These are phyloP conservation scores for Tyrannus savana DNA, from an alignment of 2,113 vertebrate species.

Conservation along the genomic window DNA sequence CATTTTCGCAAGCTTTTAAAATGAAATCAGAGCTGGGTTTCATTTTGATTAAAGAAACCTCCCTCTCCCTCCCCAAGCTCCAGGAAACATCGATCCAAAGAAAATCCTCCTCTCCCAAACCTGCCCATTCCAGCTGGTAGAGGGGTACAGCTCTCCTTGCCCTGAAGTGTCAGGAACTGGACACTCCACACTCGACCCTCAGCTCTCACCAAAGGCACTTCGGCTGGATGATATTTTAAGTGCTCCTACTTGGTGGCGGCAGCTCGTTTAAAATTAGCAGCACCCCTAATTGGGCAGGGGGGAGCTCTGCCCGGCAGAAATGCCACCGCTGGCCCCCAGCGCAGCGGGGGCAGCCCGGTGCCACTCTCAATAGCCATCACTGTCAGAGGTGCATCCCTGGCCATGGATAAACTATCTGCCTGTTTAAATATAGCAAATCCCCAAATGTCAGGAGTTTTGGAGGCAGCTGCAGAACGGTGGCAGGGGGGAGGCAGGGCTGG, in stretches of 20 bases:
- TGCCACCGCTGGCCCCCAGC: background rate
- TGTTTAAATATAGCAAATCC: background rate
- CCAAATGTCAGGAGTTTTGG: background rate
- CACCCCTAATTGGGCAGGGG: background rate
- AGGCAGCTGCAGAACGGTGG: background rate
- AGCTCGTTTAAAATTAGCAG: constrained; percentile 34
- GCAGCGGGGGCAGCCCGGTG: background rate
- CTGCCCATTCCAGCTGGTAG: background rate
- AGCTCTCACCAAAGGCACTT: background rate
- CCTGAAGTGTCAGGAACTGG: background rate
- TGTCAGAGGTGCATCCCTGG: background rate
- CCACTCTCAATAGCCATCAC: constrained; percentile 24
- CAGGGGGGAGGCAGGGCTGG: background rate
- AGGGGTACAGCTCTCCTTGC: background rate
- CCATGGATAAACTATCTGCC: background rate
- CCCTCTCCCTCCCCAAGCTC: background rate
- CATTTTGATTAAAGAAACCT: background rate
- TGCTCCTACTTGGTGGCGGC: background rate
- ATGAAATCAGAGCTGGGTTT: constrained; percentile 30
- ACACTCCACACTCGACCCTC: background rate
- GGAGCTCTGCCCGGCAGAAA: constrained; percentile 9
- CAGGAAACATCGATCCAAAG: background rate
- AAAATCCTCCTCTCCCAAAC: background rate
- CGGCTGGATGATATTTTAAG: background rate
- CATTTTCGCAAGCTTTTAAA: background rate